A percentile compares a stretch with the other conserved stretches of the same genome.
phyloP scores from a whole-genome alignment of 2,113 vertebrate genomes.

The Ibidorhyncha struthersii region DNA sequence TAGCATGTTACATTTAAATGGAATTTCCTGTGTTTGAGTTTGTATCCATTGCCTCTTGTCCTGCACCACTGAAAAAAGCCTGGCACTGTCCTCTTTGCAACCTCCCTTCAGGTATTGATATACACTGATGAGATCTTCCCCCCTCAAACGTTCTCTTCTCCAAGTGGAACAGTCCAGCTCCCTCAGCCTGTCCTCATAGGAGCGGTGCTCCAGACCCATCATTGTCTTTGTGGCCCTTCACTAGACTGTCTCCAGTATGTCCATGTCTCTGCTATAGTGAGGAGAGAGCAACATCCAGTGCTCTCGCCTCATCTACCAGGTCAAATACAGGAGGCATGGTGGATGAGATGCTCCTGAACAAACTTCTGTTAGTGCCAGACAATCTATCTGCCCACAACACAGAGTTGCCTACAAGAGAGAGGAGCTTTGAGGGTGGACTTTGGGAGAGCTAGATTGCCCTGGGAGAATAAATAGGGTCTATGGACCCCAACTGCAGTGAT shows the following conservation, averaged over 20 bases:
- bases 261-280: neutral
- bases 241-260: neutral
- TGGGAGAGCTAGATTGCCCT: neutral
- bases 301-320: neutral
- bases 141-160: neutral
- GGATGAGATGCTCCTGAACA: neutral
- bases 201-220: neutral
- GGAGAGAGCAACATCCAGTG: neutral
- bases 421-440: neutral
- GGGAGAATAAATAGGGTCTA: neutral
- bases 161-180: neutral
- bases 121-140: neutral
- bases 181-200: neutral
- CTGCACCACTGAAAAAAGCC: neutral
- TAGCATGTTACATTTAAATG: neutral
- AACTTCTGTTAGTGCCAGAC: neutral
- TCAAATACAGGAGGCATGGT: neutral
- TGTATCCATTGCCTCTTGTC: neutral
- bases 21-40: neutral
- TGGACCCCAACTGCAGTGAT: neutral
- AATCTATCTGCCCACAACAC: neutral
- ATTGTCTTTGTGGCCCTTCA: neutral
- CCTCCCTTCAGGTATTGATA: neutral
- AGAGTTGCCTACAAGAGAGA: neutral
- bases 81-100: neutral